A percentile compares a stretch with the other conserved stretches of the same genome.
Conservation (phyloP, 92 coral and sea anemone genomes). For the Parazoanthus darwini region DNA sequence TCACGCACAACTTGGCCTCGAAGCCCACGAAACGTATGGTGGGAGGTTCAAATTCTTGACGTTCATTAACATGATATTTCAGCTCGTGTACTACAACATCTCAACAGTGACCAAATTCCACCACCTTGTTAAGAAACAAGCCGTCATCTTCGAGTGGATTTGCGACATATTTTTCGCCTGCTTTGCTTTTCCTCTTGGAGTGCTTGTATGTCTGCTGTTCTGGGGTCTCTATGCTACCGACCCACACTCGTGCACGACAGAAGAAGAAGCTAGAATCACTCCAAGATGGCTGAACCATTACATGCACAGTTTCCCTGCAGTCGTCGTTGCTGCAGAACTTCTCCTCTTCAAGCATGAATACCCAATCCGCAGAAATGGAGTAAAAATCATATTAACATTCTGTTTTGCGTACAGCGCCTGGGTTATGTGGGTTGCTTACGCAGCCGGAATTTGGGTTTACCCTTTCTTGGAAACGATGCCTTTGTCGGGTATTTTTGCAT, state of each 20-base stretch:
- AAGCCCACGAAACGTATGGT: slow-evolving; percentile 74
- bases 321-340: slow-evolving; percentile 65
- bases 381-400: slow-evolving; percentile 63
- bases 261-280: slow-evolving; percentile 66
- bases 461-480: slow-evolving; percentile 86
- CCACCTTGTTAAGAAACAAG: slow-evolving; percentile 59
- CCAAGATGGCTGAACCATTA: slow-evolving; percentile 89
- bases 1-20: slow-evolving; percentile 73
- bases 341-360: slow-evolving; percentile 73
- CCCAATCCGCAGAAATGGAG: slow-evolving; percentile 68
- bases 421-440: slow-evolving; percentile 84
- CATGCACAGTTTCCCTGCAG: slow-evolving; percentile 82
- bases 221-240: slow-evolving; percentile 85
- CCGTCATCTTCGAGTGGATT: slow-evolving; percentile 64
- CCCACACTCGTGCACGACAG: slow-evolving; percentile 73
- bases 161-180: slow-evolving; percentile 82
- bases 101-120: slow-evolving; percentile 82
- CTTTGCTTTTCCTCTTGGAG: slow-evolving; percentile 80
- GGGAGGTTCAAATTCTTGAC: slow-evolving; percentile 95
- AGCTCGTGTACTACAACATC: slow-evolving; percentile 78
- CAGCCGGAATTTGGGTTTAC: slow-evolving; percentile 90
- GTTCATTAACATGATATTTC: slow-evolving; percentile 82
- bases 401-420: slow-evolving; percentile 68
- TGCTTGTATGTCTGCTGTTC: slow-evolving; percentile 76
- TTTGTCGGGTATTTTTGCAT: slow-evolving; percentile 47